Evolutionary conservation across 53 echinoderm and acorn worm species (phyloP).

Genomic region (Patiria pectinifera): DNA sequence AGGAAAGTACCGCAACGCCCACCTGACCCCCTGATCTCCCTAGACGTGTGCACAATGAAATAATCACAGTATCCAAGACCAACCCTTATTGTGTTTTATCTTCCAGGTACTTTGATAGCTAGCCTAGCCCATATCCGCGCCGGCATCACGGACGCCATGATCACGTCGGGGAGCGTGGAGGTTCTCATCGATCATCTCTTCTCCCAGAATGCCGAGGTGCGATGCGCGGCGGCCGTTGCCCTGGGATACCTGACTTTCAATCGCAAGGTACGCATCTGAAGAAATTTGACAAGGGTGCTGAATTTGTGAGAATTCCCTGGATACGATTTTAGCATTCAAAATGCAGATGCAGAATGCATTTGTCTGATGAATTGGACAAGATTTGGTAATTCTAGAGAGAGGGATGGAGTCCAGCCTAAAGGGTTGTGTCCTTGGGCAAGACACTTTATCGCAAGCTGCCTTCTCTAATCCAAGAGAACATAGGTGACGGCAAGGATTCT

Average conservation of each 20-base stretch:
- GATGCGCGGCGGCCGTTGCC: slow-evolving; percentile 83
- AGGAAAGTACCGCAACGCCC: too few relatives aligned
- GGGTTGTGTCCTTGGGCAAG: too few relatives aligned
- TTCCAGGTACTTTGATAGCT: slow-evolving; percentile 83
- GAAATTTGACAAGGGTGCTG: too few relatives aligned
- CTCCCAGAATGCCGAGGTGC: slow-evolving; percentile 82
- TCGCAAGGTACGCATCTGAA: slow-evolving; percentile 56
- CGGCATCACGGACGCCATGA: slow-evolving; percentile 94
- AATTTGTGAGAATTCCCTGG: neutral
- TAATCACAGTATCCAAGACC: neutral
- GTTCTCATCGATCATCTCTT: slow-evolving; percentile 84
- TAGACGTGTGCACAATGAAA: too few relatives aligned
- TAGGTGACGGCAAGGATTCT: too few relatives aligned
- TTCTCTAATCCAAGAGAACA: too few relatives aligned
- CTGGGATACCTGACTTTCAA: slow-evolving; percentile 95
- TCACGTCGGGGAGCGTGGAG: slow-evolving; percentile 89
- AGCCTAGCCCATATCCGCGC: slow-evolving; percentile 98
- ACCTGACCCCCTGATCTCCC: too few relatives aligned
- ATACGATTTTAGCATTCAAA: neutral
- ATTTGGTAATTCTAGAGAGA: too few relatives aligned
- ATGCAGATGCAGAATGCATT: neutral
- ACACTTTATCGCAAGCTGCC: neutral
- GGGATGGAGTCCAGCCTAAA: too few relatives aligned
- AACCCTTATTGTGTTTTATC: neutral
- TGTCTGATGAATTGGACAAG: too few relatives aligned